phyloP scores from a whole-genome alignment of 2,113 vertebrate species.

The Coptodon bakossiorum region DNA sequence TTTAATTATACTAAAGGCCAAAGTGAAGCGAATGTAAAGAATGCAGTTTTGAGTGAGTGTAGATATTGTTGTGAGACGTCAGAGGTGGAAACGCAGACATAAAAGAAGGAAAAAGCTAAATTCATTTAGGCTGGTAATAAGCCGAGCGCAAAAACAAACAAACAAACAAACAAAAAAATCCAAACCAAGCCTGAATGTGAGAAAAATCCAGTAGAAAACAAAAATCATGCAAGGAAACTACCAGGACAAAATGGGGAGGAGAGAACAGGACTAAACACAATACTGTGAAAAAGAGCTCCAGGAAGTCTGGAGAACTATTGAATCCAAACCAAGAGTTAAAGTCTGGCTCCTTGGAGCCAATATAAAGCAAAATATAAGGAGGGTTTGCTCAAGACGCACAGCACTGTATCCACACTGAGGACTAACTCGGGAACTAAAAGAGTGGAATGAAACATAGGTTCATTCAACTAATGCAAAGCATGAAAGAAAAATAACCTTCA shows the following conservation, averaged over 20 bases:
- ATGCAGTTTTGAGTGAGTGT: not conserved
- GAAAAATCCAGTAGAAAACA: not conserved
- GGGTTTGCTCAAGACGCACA: not conserved
- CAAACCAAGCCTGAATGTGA: not conserved
- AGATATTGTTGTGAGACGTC: not conserved
- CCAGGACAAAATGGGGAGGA: not conserved
- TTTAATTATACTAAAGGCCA: not conserved
- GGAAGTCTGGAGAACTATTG: not conserved
- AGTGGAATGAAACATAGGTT: not conserved
- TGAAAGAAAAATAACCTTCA: not conserved
- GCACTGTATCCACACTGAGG: not conserved
- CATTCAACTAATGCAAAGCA: not conserved
- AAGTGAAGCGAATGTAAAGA: not conserved
- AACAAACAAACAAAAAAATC: not conserved
- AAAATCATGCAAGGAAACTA: rapidly evolving
- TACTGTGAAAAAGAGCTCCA: not conserved
- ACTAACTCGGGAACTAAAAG: not conserved
- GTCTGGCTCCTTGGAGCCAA: not conserved
- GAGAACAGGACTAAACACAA: not conserved
- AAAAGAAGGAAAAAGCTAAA: not conserved
- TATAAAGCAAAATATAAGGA: not conserved
- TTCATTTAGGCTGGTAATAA: not conserved
- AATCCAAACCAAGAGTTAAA: not conserved
- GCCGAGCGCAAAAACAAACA: rapidly evolving
- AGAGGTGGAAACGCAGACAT: not conserved